phyloP scores from a whole-genome alignment of 2,797 vertebrate species.

The Ctenochaetus hawaiiensis region DNA sequence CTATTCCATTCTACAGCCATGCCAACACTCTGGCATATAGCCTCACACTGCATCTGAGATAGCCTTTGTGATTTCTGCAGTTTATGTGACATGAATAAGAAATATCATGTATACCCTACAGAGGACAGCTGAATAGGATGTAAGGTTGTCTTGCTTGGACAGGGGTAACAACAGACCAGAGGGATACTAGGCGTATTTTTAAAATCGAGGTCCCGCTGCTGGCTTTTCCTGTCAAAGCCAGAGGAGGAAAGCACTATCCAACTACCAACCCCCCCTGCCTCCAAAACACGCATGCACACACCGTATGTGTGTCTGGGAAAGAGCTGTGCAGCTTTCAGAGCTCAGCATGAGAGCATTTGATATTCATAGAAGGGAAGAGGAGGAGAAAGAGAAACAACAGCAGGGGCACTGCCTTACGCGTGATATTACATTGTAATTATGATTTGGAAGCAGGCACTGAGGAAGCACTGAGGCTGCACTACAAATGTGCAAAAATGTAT shows the following conservation, averaged over 20 bases:
- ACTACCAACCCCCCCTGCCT: slow-evolving; percentile 12
- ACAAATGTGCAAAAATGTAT: slow-evolving; percentile 61
- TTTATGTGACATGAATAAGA: slow-evolving; percentile 77
- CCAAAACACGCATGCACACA: slow-evolving; percentile 25
- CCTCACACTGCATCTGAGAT: slow-evolving; percentile 65
- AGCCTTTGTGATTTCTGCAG: slow-evolving; percentile 67
- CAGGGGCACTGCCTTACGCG: slow-evolving; percentile 77
- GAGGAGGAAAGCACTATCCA: slow-evolving; percentile 68
- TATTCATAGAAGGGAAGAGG: slow-evolving; percentile 87
- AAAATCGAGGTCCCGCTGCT: slow-evolving; percentile 69
- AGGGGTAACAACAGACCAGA: slow-evolving; percentile 74
- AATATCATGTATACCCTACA: slow-evolving; percentile 52
- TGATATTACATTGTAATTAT: slow-evolving; percentile 88
- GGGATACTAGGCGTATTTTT: slow-evolving; percentile 68
- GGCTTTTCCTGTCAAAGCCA: slow-evolving; percentile 79
- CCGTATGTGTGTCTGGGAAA: slow-evolving; percentile 74
- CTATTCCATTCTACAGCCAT: slow-evolving; percentile 46
- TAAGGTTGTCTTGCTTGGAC: slow-evolving; percentile 66
- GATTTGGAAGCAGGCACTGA: slow-evolving; percentile 79
- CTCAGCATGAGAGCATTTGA: slow-evolving; percentile 87
- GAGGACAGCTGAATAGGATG: slow-evolving; percentile 69
- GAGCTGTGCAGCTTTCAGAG: slow-evolving; percentile 80
- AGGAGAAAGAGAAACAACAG: slow-evolving; percentile 83
- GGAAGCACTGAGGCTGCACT: slow-evolving; percentile 58
- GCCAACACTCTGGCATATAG: slow-evolving; percentile 62